Evolutionary conservation across 2,113 vertebrate genomes (phyloP).

Genomic region (Pelodiscus sinensis): DNA sequence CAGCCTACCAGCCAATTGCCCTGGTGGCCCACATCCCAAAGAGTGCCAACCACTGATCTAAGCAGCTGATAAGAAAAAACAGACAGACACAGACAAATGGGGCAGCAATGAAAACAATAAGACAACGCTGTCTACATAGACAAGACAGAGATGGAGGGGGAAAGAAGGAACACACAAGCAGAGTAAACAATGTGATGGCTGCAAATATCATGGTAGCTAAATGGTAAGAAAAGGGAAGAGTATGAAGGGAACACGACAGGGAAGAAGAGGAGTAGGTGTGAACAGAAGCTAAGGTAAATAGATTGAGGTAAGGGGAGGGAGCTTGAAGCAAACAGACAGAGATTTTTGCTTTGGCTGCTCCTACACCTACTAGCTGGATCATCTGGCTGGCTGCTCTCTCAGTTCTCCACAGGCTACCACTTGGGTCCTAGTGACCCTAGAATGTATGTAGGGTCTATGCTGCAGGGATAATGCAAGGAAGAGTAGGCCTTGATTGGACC

Average conservation of each 20-base stretch:
- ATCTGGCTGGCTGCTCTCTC: neutral
- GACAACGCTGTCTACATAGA: neutral
- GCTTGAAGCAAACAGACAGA: neutral
- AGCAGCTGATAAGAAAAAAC: neutral
- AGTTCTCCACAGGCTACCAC: neutral
- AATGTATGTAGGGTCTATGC: neutral
- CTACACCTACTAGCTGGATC: neutral
- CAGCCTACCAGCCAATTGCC: no score
- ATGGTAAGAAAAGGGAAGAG: neutral
- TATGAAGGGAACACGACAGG: fast-evolving
- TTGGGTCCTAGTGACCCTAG: neutral
- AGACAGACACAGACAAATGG: neutral
- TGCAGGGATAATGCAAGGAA: neutral
- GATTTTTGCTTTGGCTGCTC: neutral
- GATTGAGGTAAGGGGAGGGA: neutral
- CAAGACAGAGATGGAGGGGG: neutral
- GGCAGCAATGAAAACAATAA: neutral
- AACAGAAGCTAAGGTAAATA: neutral
- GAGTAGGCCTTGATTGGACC: neutral
- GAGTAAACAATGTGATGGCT: neutral
- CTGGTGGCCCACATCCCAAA: no score
- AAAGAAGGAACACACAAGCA: neutral
- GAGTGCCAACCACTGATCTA: neutral
- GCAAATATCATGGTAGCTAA: neutral
- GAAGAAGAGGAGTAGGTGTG: neutral